These are phyloP conservation scores for Tetraodon nigroviridis DNA, from an alignment of 2,113 vertebrate genomes.

Conservation along the genomic window DNA sequence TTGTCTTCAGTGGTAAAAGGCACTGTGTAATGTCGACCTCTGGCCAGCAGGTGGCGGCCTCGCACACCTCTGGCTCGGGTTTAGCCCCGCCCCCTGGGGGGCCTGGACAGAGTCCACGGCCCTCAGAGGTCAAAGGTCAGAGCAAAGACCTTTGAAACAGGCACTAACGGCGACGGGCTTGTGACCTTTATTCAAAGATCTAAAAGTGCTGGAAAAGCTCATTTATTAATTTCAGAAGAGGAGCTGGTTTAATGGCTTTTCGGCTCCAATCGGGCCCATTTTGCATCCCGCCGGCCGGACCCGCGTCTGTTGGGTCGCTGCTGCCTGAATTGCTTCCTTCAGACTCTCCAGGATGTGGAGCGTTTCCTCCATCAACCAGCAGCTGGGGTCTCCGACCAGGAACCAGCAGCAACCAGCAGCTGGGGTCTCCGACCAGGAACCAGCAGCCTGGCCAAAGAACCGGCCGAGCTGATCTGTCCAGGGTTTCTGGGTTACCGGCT, in stretches of 20 bases:
- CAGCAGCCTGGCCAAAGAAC: background rate
- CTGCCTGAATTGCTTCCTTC: constrained; percentile 50
- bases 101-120: too few relatives aligned
- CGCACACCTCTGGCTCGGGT: constrained; percentile 21
- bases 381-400: too few relatives aligned
- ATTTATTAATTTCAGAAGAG: background rate
- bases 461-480: too few relatives aligned
- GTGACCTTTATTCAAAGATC: too few relatives aligned
- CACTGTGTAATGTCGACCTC: background rate
- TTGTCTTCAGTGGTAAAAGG: constrained; percentile 46
- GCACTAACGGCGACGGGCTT: too few relatives aligned
- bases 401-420: too few relatives aligned
- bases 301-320: constrained; percentile 35
- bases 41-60: constrained; percentile 59
- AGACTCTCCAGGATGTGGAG: constrained; percentile 31
- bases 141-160: too few relatives aligned
- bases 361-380: constrained; percentile 49
- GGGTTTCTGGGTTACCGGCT: too few relatives aligned
- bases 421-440: background rate
- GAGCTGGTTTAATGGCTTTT: background rate
- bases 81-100: background rate
- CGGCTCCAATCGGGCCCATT: background rate
- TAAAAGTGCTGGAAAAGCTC: too few relatives aligned
- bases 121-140: too few relatives aligned
- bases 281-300: background rate